These are phyloP conservation scores for Drosophila pachea DNA, from an alignment of 1,140 invertebrate species.

Conservation along the genomic window DNA sequence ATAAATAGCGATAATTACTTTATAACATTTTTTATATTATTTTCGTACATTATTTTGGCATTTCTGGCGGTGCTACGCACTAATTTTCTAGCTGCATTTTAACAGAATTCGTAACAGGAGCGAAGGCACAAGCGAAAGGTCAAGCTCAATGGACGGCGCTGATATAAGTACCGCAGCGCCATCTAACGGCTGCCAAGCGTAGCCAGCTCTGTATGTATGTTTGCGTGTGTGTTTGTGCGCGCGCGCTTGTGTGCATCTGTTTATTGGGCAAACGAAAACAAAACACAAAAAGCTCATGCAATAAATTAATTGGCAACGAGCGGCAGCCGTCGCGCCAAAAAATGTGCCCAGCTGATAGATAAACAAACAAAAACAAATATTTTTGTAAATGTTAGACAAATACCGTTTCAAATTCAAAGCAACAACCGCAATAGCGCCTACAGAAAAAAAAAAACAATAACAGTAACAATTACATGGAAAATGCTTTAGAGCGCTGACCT, in stretches of 20 bases:
- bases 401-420: background rate
- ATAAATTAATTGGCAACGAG: slow-evolving; percentile 49
- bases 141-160: slow-evolving; percentile 40
- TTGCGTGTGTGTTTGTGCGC: background rate
- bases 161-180: slow-evolving; percentile 37
- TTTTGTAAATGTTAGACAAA: slow-evolving; percentile 29
- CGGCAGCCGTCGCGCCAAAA: slow-evolving; percentile 27
- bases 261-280: slow-evolving; percentile 40
- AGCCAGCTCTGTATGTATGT: slow-evolving; percentile 5
- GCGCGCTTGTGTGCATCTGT: slow-evolving; percentile 26
- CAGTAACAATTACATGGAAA: slow-evolving; percentile 22
- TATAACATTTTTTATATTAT: background rate
- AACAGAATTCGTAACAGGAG: slow-evolving; percentile 12
- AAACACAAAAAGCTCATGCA: slow-evolving; percentile 47
- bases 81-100: slow-evolving; percentile 15
- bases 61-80: slow-evolving; percentile 4
- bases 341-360: slow-evolving; percentile 27
- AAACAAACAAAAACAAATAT: slow-evolving; percentile 30
- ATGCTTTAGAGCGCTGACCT: slow-evolving; percentile 2
- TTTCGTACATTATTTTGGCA: background rate
- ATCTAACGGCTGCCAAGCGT: slow-evolving; percentile 30
- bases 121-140: slow-evolving; percentile 24
- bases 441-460: slow-evolving; percentile 27
- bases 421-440: too few species aligned
- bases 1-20: background rate